phyloP scores from a whole-genome alignment of 35 echinoderm and acorn worm genomes.

The Apostichopus parvimensis region DNA sequence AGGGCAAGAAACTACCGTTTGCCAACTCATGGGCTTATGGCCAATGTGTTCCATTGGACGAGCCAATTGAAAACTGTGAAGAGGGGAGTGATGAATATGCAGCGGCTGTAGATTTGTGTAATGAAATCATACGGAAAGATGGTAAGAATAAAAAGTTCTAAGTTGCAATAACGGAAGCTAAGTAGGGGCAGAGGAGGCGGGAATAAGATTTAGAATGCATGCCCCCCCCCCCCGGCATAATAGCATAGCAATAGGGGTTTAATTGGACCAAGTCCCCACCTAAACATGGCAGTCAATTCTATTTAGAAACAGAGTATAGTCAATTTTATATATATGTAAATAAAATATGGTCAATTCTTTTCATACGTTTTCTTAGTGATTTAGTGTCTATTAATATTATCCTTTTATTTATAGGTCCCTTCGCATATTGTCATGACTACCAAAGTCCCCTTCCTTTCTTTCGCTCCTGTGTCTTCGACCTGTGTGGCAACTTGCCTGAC shows the following conservation, averaged over 20 bases:
- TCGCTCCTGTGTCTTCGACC: slow-evolving; percentile 61
- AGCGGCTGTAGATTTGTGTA: slow-evolving; percentile 12
- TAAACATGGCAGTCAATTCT: no score
- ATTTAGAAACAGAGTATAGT: no score
- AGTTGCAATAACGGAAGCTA: no score
- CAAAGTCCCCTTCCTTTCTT: slow-evolving; percentile 1
- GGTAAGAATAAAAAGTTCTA: background rate
- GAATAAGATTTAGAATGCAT: no score
- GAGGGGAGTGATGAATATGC: background rate
- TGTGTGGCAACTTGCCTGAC: slow-evolving; percentile 72
- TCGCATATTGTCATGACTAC: slow-evolving; percentile 44
- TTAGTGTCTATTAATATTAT: no score
- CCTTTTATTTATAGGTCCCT: slow-evolving; percentile 5
- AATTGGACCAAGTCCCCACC: no score
- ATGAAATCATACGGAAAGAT: slow-evolving; percentile 12
- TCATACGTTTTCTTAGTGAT: no score
- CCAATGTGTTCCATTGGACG: background rate
- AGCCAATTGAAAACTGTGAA: slow-evolving; percentile 15
- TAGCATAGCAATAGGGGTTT: no score
- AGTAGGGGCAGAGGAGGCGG: no score
- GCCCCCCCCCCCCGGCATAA: no score
- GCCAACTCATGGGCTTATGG: slow-evolving; percentile 24
- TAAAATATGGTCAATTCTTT: no score
- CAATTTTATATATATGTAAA: no score
- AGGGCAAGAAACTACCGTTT: slow-evolving; percentile 34